These are phyloP conservation scores for Eurois occulta DNA, from an alignment of 2,888 invertebrate genomes.

Conservation along the genomic window DNA sequence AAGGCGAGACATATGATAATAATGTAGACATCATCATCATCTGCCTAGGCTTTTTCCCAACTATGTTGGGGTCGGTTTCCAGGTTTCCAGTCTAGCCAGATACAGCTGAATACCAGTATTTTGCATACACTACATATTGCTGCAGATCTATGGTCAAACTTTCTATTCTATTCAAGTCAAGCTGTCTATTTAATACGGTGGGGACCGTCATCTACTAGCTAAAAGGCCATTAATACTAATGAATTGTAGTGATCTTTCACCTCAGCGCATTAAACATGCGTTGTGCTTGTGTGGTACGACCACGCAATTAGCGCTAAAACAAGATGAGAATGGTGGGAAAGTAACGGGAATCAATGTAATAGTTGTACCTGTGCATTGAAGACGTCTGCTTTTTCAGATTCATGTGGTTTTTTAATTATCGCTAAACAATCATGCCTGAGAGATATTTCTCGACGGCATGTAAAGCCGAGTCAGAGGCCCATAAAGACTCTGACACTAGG, in stretches of 20 bases:
- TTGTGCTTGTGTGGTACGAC: conserved; percentile 16
- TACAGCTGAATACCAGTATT: neutral
- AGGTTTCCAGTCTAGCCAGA: neutral
- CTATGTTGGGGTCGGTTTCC: neutral
- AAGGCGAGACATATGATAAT: too few relatives aligned
- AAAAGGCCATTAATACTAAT: conserved; percentile 33
- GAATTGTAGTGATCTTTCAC: conserved; percentile 41
- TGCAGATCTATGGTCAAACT: neutral
- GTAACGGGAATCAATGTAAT: conserved; percentile 15
- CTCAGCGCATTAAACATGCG: conserved; percentile 29
- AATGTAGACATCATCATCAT: too few relatives aligned
- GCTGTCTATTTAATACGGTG: too few relatives aligned
- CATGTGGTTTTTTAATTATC: too few relatives aligned
- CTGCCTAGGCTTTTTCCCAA: neutral
- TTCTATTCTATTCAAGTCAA: too few relatives aligned
- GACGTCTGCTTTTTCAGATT: too few relatives aligned
- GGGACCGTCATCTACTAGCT: neutral
- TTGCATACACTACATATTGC: too few relatives aligned
- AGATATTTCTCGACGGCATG: too few relatives aligned
- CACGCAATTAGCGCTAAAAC: conserved; percentile 30
- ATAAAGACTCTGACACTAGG: too few relatives aligned
- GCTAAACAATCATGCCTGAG: too few relatives aligned
- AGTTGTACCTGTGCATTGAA: neutral
- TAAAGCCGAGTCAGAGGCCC: too few relatives aligned
- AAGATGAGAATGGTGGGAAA: conserved; percentile 22